Evolutionary conservation across 2,113 vertebrate genomes (phyloP).

Genomic region (Agapornis roseicollis): DNA sequence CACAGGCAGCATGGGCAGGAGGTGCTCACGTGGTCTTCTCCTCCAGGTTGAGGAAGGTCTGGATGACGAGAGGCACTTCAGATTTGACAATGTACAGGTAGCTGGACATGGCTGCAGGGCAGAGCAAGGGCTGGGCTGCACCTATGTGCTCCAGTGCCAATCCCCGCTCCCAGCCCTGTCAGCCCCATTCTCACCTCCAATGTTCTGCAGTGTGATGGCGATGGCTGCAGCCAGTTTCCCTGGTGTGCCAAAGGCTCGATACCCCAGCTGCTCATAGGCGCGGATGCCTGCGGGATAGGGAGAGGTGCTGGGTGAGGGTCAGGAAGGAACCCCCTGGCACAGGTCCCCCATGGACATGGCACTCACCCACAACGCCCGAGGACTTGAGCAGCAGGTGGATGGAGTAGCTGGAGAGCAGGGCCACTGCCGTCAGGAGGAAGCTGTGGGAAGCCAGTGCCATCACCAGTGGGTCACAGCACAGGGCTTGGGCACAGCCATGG

Average conservation of each 20-base stretch:
- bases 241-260: slow-evolving; percentile 91
- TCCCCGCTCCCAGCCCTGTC: fast-evolving
- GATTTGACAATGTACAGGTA: slow-evolving; percentile 98
- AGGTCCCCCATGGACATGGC: fast-evolving
- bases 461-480: not conserved
- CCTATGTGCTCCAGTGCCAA: not conserved
- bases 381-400: slow-evolving; percentile 94
- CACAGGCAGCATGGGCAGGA: not conserved
- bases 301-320: fast-evolving
- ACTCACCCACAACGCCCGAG: slow-evolving; percentile 94
- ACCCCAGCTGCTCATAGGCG: slow-evolving; percentile 94
- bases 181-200: slow-evolving; percentile 80
- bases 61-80: slow-evolving; percentile 95
- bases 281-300: slow-evolving; percentile 81
- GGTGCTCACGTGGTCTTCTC: slow-evolving; percentile 84
- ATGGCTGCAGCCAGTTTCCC: slow-evolving; percentile 93
- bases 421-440: slow-evolving; percentile 88
- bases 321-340: not conserved
- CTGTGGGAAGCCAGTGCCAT: slow-evolving; percentile 57
- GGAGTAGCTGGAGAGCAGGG: slow-evolving; percentile 90
- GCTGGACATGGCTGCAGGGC: slow-evolving; percentile 93
- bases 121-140: fast-evolving
- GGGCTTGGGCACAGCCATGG: not conserved
- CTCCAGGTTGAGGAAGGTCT: slow-evolving; percentile 89
- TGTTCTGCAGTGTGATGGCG: slow-evolving; percentile 95